Base-by-base conservation (phyloP, 2,888 invertebrate species). In the Phengaris alcon region DNA sequence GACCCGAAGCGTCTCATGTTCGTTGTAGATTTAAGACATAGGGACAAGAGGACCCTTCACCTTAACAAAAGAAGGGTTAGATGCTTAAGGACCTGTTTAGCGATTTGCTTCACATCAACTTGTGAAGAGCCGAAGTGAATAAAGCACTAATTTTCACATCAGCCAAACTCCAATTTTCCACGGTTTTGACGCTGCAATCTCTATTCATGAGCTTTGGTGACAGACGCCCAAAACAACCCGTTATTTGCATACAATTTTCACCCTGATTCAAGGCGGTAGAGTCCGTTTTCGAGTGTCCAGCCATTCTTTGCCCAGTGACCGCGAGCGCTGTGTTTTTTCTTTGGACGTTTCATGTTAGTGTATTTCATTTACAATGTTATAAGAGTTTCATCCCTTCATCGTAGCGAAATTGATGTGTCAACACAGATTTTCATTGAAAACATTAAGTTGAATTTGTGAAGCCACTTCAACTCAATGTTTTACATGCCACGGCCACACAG, bases 141-240 rank as follows among this genome's bases (percentile, higher is more conserved):
- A 76, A 80, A 78, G 78, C 78, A 79, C 79, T 79, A 78, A 80
- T 80, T 79, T 78, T 78, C 77, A 75, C 76, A 78, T 79, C 77
- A 76, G 70, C 78, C 81, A 82, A 84, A 83, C 81, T 87, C 85
- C 87, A 89, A 88, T 89, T 90, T 90, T 87, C 86, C 86, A 83
- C 88, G 85, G 86, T 90, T 88, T 88, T 88, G 86, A 86, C 86
- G 84, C 83, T 84, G 86, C 89, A 90, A 90, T 90, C 87, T 90
- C 88, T 90, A 90, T 90, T 90, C 89, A 90, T 90, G 90, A 90
- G 90, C 85, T 84, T 82, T 76, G 77, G 83, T 84, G 86, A 83
- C 82, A 79, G 80, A 78, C 80, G 73, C 77, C 54, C 70, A 72
- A 78, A 70, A 75, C 76, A 75, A 73, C 59, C 57, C 51, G 51